phyloP scores from a whole-genome alignment of 2,797 vertebrate genomes.

The Melanotaenia boesemani region DNA sequence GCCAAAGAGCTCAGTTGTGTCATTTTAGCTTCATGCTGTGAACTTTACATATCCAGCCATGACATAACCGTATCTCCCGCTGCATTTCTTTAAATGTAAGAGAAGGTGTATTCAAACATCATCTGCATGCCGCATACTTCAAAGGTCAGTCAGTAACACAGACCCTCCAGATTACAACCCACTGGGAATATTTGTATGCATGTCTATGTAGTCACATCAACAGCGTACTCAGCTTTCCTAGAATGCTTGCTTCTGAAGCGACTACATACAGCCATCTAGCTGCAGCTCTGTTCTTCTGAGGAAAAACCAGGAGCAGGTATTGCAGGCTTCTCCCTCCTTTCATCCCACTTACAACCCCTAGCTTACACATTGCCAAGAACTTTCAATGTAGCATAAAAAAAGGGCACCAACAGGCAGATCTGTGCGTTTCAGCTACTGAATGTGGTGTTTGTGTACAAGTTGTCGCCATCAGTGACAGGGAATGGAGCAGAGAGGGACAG shows the following conservation, averaged over 20 bases:
- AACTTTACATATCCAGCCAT: conserved; percentile 6
- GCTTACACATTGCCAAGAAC: conserved; percentile 36
- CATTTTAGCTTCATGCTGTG: not conserved
- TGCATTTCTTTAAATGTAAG: not conserved
- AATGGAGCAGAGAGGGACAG: conserved; percentile 27
- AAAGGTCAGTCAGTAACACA: conserved; percentile 22
- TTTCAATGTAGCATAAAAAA: conserved; percentile 37
- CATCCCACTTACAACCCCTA: conserved; percentile 17
- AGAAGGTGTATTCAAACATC: conserved; percentile 12
- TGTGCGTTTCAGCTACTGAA: conserved; percentile 25
- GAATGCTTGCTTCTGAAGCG: conserved; percentile 69
- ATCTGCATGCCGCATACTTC: not conserved
- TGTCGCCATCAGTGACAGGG: conserved; percentile 41
- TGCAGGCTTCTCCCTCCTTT: conserved; percentile 44
- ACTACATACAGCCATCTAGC: conserved; percentile 81
- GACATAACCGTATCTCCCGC: not conserved
- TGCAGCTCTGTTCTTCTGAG: conserved; percentile 70
- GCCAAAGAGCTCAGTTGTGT: not conserved
- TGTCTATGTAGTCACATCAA: conserved; percentile 42
- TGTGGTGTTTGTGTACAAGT: conserved; percentile 38
- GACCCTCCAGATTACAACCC: conserved; percentile 34
- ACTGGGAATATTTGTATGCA: conserved; percentile 45
- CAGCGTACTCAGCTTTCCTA: conserved; percentile 61
- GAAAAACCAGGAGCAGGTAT: conserved; percentile 17
- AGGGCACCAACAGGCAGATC: conserved; percentile 14